These are phyloP conservation scores for Vulpes ferrilata DNA, from an alignment of 2,113 vertebrate species.

Conservation along the genomic window DNA sequence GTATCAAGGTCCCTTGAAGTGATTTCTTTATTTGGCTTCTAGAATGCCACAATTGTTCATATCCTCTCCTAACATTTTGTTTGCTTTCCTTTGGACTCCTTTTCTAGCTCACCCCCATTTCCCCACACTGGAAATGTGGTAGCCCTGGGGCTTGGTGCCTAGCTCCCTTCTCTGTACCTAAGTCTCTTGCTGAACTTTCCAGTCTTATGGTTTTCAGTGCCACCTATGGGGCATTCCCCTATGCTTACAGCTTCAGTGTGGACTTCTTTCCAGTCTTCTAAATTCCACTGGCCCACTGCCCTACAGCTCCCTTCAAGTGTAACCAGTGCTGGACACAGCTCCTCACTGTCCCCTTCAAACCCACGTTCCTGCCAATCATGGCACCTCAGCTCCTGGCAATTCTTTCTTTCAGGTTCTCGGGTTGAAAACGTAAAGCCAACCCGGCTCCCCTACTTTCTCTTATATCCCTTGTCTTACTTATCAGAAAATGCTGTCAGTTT, in stretches of 20 bases:
- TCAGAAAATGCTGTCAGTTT: not conserved
- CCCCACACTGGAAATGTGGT: not conserved
- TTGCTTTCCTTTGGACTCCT: not conserved
- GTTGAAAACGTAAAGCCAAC: not conserved
- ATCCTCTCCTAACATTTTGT: too few relatives aligned
- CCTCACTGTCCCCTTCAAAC: fast-evolving
- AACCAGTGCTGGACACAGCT: not conserved
- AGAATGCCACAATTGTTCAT: fast-evolving
- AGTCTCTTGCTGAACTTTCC: not conserved
- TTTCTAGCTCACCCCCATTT: not conserved
- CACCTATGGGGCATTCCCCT: fast-evolving
- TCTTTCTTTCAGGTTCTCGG: not conserved
- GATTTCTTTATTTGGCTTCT: not conserved
- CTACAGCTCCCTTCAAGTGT: fast-evolving
- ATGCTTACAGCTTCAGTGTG: not conserved
- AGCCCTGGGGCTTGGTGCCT: not conserved
- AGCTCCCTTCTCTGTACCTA: too few relatives aligned
- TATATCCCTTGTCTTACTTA: too few relatives aligned
- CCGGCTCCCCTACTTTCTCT: not conserved
- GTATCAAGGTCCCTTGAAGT: not conserved
- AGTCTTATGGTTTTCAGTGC: not conserved
- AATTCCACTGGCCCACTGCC: too few relatives aligned
- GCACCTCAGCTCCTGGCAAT: not conserved
- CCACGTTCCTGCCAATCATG: fast-evolving
- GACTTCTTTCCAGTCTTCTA: not conserved